Evolutionary conservation across 2,113 vertebrate species (phyloP).

Genomic region (Pholis gunnellus): DNA sequence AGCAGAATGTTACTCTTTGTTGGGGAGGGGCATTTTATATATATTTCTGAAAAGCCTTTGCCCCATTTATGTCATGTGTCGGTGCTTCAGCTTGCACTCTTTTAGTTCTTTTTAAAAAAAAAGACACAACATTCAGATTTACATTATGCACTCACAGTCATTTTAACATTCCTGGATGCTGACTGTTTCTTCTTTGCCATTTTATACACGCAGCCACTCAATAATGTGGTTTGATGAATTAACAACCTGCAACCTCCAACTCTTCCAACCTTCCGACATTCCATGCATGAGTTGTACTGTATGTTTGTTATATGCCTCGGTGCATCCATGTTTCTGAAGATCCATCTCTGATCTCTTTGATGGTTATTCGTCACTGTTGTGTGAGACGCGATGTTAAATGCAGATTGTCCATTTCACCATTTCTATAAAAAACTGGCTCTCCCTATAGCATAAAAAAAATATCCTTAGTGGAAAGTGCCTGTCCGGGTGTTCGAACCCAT

Average conservation of each 20-base stretch:
- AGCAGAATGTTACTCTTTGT: neutral
- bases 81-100: neutral
- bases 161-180: neutral
- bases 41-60: constrained; percentile 15
- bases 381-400: constrained; percentile 21
- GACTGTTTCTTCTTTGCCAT: constrained; percentile 28
- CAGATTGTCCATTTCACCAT: constrained; percentile 19
- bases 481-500: constrained; percentile 59
- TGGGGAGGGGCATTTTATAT: neutral
- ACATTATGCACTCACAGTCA: neutral
- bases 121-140: neutral
- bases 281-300: constrained; percentile 50
- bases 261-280: constrained; percentile 44
- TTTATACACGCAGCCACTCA: constrained; percentile 14
- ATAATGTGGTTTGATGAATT: neutral
- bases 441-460: constrained; percentile 23
- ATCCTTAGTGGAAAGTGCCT: constrained; percentile 74
- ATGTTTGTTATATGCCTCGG: constrained; percentile 20
- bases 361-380: neutral
- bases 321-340: constrained; percentile 15
- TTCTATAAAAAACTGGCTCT: constrained; percentile 16
- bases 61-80: constrained; percentile 18
- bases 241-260: constrained; percentile 16
- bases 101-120: neutral
- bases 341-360: neutral